phyloP scores from a whole-genome alignment of 2,113 vertebrate species.

The Kryptolebias marmoratus region DNA sequence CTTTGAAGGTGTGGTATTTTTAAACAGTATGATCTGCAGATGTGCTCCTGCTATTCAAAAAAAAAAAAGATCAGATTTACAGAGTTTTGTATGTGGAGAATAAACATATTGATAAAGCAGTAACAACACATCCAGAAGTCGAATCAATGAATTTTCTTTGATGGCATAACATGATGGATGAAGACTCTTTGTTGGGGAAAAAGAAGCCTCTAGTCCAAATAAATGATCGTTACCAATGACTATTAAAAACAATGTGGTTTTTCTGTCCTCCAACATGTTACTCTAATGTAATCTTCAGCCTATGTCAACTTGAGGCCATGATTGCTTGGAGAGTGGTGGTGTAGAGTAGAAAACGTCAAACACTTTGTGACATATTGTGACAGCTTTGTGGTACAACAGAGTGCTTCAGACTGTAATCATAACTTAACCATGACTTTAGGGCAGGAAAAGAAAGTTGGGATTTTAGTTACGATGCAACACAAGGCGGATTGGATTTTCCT shows the following conservation, averaged over 20 bases:
- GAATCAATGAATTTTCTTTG: too few species aligned
- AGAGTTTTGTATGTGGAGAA: not conserved
- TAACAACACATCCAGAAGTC: too few species aligned
- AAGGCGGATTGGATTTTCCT: constrained; percentile 17
- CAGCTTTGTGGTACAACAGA: constrained; percentile 71
- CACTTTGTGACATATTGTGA: constrained; percentile 68
- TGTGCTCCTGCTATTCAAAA: too few species aligned
- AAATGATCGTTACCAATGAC: not conserved
- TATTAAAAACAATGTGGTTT: constrained; percentile 56
- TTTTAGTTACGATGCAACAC: constrained; percentile 45
- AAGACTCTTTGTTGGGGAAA: not conserved
- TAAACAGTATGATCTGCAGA: too few species aligned
- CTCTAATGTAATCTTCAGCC: constrained; percentile 57
- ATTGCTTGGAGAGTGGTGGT: constrained; percentile 23
- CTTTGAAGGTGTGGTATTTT: too few species aligned
- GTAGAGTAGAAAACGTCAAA: constrained; percentile 42
- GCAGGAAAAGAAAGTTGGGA: constrained; percentile 33
- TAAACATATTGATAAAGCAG: too few species aligned
- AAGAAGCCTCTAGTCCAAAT: constrained; percentile 50
- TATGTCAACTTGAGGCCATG: constrained; percentile 39
- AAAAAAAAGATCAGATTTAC: not conserved
- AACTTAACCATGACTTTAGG: constrained; percentile 72
- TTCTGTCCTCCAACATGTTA: constrained; percentile 30
- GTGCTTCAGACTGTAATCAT: constrained; percentile 70
- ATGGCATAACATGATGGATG: too few species aligned